These are phyloP conservation scores for Amphipyra berbera DNA, from an alignment of 2,888 invertebrate species.

Conservation along the genomic window DNA sequence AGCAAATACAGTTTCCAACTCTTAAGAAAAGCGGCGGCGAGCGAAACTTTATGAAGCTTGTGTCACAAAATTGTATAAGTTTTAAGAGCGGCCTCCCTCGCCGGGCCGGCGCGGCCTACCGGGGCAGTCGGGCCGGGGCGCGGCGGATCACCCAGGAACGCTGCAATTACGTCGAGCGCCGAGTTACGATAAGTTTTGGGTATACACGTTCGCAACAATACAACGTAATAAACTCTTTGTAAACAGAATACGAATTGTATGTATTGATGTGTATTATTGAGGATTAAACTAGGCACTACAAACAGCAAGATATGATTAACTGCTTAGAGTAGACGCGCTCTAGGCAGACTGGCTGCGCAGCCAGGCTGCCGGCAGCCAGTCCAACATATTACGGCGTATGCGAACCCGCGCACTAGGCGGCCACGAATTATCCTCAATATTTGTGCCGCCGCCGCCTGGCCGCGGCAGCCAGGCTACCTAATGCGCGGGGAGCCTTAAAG, in stretches of 20 bases:
- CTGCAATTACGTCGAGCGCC: neutral
- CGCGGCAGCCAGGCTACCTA: too few species aligned
- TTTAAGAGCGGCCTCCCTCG: neutral
- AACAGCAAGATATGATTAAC: neutral
- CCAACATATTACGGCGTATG: too few species aligned
- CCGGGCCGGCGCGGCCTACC: neutral
- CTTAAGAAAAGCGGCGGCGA: conserved; percentile 1
- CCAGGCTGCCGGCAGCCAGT: too few species aligned
- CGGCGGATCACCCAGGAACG: neutral
- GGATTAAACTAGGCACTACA: neutral
- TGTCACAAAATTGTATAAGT: conserved; percentile 6
- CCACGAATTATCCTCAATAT: too few species aligned
- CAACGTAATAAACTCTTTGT: neutral
- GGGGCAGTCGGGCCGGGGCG: neutral
- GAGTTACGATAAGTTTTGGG: neutral
- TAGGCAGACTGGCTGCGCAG: too few species aligned
- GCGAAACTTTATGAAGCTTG: conserved; percentile 4
- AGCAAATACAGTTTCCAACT: conserved; percentile 6
- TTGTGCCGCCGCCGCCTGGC: too few species aligned
- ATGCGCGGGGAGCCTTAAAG: too few species aligned
- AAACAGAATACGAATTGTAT: neutral
- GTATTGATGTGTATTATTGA: too few species aligned
- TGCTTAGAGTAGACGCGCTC: too few species aligned
- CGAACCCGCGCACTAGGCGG: too few species aligned
- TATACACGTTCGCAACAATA: neutral